These are phyloP conservation scores for Poecilia latipinna DNA, from an alignment of 2,113 vertebrate species.

Conservation along the genomic window DNA sequence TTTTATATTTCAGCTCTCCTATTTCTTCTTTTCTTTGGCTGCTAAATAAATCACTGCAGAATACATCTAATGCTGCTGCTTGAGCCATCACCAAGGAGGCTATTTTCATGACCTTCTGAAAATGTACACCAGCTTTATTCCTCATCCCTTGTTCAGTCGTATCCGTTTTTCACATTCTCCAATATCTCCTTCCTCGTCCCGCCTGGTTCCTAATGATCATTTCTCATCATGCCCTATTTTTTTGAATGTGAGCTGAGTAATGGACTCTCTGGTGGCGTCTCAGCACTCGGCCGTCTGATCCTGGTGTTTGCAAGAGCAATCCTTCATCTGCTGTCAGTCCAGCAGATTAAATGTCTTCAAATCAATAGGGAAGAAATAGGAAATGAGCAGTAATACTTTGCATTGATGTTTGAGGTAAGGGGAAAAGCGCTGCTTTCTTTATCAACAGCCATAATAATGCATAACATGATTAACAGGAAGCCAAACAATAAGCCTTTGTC, in stretches of 20 bases:
- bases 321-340: conserved; percentile 20
- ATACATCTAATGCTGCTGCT: conserved; percentile 13
- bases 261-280: not conserved
- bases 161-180: conserved; percentile 12
- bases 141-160: conserved; percentile 4
- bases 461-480: too few relatives aligned
- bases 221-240: conserved; percentile 34
- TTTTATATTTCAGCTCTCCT: too few relatives aligned
- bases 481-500: not conserved
- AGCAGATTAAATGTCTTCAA: conserved; percentile 12
- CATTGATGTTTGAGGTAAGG: not conserved
- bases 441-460: not conserved
- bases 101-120: conserved; percentile 29
- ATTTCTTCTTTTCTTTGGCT: too few relatives aligned
- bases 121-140: not conserved
- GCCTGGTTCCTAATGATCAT: conserved; percentile 17
- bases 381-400: conserved; percentile 13
- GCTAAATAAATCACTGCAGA: conserved; percentile 13
- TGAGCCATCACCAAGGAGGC: conserved; percentile 18
- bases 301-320: not conserved
- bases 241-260: conserved; percentile 3
- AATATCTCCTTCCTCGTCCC: conserved; percentile 19
- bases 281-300: conserved; percentile 23
- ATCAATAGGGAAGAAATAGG: conserved; percentile 45
- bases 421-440: not conserved